Base-by-base conservation (phyloP, 2,113 vertebrate species). In the Gallinago undulata region DNA sequence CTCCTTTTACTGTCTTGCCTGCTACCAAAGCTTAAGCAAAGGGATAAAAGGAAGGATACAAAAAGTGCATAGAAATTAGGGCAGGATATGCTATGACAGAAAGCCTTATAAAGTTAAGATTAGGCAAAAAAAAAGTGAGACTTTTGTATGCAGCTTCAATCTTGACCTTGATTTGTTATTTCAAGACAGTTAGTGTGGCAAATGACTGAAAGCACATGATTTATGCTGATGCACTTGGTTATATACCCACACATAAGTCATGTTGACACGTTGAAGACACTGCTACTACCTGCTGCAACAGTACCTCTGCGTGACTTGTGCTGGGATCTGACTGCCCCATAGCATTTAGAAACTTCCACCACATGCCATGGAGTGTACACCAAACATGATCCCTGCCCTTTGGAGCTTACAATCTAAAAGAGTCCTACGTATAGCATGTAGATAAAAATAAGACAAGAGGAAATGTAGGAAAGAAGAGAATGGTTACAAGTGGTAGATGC, bases 351-450 rank as follows among this genome's bases (percentile, higher is more conserved):
- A 69, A 39, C n/a, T 33, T 48, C 39, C 5, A 47, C 18, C 55
- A 16, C 0, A 0, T 60, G 37, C 51, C 47, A 63, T 5, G 9
- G 43, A 67, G 24, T 0, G 1, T 10, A 45, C 1, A 1, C 21
- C 53, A 67, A 67, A 84, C 35, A 39, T 3, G 15, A 53, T 5
- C 56, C 15, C 37, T 79, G 74, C 4, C 30, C 30, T 39, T 86
- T 24, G 35, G 53, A 48, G 37, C 9, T 45, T 43, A 30, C 7
- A 23, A 33, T 18, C 68, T 33, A 14, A 39, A 79, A 83, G 57
- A 39, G 18, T 50, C 17, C 16, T 8, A 15, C 11, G 13, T 43
- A 28, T 2, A 74, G 16, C 25, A 66, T 0, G 2, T 17, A 67
- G 51, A 43, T 50, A 78, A 78, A 66, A 67, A 80, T 2, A 9